Conservation (phyloP, 2,797 vertebrate genomes). For the Mus minutoides region DNA sequence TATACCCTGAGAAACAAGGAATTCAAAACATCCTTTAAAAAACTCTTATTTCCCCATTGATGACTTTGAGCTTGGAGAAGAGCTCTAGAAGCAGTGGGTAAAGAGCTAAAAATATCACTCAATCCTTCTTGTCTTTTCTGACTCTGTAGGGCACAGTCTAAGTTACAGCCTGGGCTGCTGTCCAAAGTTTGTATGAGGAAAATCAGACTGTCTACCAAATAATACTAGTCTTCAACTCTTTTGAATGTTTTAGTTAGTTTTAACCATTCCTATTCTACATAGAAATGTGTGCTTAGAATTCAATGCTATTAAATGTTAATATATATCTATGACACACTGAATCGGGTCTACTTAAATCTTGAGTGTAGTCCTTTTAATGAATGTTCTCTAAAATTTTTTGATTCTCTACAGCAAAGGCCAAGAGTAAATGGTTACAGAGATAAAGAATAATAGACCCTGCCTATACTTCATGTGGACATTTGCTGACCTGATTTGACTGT, state of each 20-base stretch:
- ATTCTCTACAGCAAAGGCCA: neutral
- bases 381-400: neutral
- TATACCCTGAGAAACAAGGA: conserved; percentile 58
- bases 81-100: neutral
- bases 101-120: too few species aligned
- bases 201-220: neutral
- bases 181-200: neutral
- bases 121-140: too few species aligned
- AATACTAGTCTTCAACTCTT: neutral
- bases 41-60: neutral
- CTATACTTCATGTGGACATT: neutral
- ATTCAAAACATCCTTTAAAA: conserved; percentile 25
- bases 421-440: neutral
- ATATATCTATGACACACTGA: neutral
- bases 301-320: neutral
- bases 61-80: neutral
- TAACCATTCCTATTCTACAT: neutral
- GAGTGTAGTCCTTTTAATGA: neutral
- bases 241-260: neutral
- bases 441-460: neutral
- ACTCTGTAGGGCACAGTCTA: neutral
- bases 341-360: neutral
- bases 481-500: neutral
- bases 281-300: neutral
- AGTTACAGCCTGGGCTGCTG: neutral